A percentile compares a stretch with the other conserved stretches of the same genome.
phyloP scores from a whole-genome alignment of 2,888 invertebrate species.

The Cheilosia vulpina region DNA sequence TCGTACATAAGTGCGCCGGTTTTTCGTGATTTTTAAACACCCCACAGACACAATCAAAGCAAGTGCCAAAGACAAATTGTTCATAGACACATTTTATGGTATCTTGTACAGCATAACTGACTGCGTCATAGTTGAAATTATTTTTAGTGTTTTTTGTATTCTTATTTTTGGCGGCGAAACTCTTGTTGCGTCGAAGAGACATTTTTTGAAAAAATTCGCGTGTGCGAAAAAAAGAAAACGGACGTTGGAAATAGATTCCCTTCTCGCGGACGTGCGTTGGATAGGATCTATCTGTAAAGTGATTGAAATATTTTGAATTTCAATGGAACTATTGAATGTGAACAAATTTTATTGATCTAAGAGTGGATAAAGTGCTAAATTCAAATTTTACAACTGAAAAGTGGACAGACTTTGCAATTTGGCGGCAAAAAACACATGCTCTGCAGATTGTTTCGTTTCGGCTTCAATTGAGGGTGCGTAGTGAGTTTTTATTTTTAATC shows the following conservation, averaged over 20 bases:
- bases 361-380: slow-evolving; percentile 36
- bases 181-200: slow-evolving; percentile 7
- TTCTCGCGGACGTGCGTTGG: slow-evolving; percentile 31
- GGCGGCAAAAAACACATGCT: slow-evolving; percentile 52
- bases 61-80: slow-evolving; percentile 5
- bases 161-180: slow-evolving; percentile 48
- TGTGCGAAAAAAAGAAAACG: slow-evolving; percentile 31
- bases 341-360: slow-evolving; percentile 44
- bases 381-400: slow-evolving; percentile 23
- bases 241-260: slow-evolving; percentile 64
- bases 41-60: too few species aligned
- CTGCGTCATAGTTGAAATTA: slow-evolving; percentile 61
- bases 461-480: slow-evolving; percentile 55
- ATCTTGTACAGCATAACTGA: slow-evolving; percentile 42
- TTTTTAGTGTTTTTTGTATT: slow-evolving; percentile 29
- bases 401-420: slow-evolving; percentile 25
- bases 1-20: slow-evolving; percentile 1
- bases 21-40: slow-evolving; percentile 1
- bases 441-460: slow-evolving; percentile 51
- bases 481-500: neutral
- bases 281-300: slow-evolving; percentile 2
- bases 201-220: slow-evolving; percentile 39
- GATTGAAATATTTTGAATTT: slow-evolving; percentile 36
- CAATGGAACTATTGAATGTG: slow-evolving; percentile 21
- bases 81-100: slow-evolving; percentile 38